Evolutionary conservation across 30 jellyfish, hydroid and myxozoan species (phyloP), one percentile per base, ranked within the genome.

Genomic region (Aurelia sp.): DNA sequence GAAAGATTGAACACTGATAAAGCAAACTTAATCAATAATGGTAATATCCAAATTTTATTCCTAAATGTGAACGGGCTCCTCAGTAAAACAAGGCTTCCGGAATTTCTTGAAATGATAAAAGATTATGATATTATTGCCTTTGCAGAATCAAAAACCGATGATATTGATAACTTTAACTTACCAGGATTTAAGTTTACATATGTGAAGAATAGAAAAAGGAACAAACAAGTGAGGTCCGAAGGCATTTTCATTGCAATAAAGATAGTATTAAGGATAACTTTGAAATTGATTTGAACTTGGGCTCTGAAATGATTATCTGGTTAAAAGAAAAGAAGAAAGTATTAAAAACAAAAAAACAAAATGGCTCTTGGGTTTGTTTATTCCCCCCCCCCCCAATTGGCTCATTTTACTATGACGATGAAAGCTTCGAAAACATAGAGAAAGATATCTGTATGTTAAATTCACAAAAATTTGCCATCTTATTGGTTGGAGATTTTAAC

Each of bases 91-190:
- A 57, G 33, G 3, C 17, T 50, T 30, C 75, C 74, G 40, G 41
- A 73, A 13, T 73, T 73, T 44, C 73, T 19, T 8, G 74, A 73
- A n/a, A 12, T 73, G 21, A 73, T 73, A 16, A 19, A 22, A 8
- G 13, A 73, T 1, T 44, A 73, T 48, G 68, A 44, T n/a, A 73
- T 53, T 44, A 47, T 73, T 19, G 85, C 75, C 16, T 53, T 73
- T 20, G 71, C 47, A 18, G 85, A 73, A 47, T 73, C 71, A 17
- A 48, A 73, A 21, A 48, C 85, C 15, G 85, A 73, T 73, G 85
- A 73, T 53, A 2, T 73, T 73, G 85, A 73, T 27, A 35, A 31
- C 13, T 73, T 73, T 12, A 47, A 73, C 13, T 73, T 48, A 18
- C 35, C 75, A 73, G 85, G 85, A 18, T 73, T 73, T 48, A 73